Conservation (phyloP, 2,113 vertebrate species). For the Pseudopipra pipra region DNA sequence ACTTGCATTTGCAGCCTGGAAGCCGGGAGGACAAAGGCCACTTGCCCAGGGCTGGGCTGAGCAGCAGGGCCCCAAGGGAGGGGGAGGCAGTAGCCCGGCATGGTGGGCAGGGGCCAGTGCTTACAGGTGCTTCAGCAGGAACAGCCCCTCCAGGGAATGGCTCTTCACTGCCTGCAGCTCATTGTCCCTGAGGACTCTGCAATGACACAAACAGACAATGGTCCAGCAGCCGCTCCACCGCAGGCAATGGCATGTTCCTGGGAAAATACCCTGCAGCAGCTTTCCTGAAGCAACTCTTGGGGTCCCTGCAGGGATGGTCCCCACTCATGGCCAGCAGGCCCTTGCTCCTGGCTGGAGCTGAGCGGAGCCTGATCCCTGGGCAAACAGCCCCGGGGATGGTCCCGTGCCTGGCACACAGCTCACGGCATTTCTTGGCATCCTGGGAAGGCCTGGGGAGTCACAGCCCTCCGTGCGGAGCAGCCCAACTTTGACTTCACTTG, state of each 20-base stretch:
- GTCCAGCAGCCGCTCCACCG: not conserved
- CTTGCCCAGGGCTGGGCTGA: not conserved
- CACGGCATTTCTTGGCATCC: not conserved
- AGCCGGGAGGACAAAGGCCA: not conserved
- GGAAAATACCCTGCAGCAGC: not conserved
- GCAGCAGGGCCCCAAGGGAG: not conserved
- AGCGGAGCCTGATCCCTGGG: not conserved
- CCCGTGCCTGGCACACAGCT: not conserved
- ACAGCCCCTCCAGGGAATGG: constrained; percentile 59
- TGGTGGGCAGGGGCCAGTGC: not conserved
- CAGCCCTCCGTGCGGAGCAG: not conserved
- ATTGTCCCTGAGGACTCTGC: constrained; percentile 57
- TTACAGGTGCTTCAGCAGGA: constrained; percentile 66
- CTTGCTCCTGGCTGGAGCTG: not conserved
- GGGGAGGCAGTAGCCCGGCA: not conserved
- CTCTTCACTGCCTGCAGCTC: constrained; percentile 37
- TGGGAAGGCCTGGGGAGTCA: not conserved
- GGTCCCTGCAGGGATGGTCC: not conserved
- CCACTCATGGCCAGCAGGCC: not conserved
- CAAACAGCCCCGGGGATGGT: not conserved
- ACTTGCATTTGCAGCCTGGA: not conserved
- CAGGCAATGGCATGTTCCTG: not conserved
- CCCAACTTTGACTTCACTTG: not conserved
- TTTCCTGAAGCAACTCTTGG: not conserved
- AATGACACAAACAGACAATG: not conserved